Percentiles rank a stretch among this genome's conserved stretches.
Conservation (phyloP, 2,888 invertebrate genomes). For the Limnephilus auricula region DNA sequence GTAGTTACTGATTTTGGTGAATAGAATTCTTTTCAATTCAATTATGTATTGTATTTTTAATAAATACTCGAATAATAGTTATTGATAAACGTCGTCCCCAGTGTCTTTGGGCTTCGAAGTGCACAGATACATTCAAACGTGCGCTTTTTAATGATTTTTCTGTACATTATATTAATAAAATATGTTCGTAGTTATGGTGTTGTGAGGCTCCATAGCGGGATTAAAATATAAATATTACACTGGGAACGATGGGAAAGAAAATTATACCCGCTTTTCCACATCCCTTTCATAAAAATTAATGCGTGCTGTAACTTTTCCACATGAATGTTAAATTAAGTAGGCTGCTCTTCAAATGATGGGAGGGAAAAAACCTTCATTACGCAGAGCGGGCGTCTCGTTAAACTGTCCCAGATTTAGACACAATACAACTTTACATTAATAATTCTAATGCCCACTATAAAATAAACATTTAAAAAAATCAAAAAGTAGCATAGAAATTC, state of each 20-base stretch:
- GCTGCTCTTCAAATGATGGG: not conserved
- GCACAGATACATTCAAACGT: too few relatives aligned
- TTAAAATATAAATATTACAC: constrained; percentile 1
- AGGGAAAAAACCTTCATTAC: not conserved
- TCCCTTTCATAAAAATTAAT: constrained; percentile 17
- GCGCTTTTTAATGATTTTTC: too few relatives aligned
- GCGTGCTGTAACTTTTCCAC: constrained; percentile 15
- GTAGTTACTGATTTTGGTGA: too few relatives aligned
- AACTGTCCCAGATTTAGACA: not conserved
- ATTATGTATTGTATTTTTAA: too few relatives aligned
- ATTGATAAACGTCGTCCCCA: too few relatives aligned
- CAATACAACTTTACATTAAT: not conserved
- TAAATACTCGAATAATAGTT: too few relatives aligned
- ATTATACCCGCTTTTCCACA: not conserved
- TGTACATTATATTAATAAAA: not conserved
- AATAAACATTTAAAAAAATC: not conserved
- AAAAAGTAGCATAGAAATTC: too few relatives aligned
- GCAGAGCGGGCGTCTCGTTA: not conserved
- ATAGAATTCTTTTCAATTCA: too few relatives aligned
- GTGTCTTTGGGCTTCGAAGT: too few relatives aligned
- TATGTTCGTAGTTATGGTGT: not conserved
- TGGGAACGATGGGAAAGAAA: constrained; percentile 11
- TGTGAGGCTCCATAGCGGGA: not conserved
- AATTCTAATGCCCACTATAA: not conserved
- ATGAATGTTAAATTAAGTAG: constrained; percentile 20